Evolutionary conservation across 2,113 vertebrate genomes (phyloP).

Genomic region (Clarias gariepinus): DNA sequence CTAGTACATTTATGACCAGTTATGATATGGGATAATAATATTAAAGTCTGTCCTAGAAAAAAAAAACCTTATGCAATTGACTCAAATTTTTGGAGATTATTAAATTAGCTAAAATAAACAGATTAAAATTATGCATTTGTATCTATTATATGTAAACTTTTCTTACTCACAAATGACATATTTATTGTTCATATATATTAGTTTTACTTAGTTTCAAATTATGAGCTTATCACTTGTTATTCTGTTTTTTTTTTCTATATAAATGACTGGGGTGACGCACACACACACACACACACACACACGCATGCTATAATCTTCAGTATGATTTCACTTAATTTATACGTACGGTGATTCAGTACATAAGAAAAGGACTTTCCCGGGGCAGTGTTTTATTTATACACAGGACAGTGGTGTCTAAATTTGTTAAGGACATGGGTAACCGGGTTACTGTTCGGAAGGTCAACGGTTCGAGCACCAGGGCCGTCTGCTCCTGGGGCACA

Average conservation of each 20-base stretch:
- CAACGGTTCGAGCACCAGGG: too few relatives aligned
- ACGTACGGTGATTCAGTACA: not conserved
- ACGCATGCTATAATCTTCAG: not conserved
- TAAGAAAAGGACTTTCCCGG: not conserved
- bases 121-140: not conserved
- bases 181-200: not conserved
- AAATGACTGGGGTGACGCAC: too few relatives aligned
- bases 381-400: not conserved
- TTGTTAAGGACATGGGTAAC: too few relatives aligned
- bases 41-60: not conserved
- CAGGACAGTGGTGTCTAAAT: too few relatives aligned
- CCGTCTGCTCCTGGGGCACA: too few relatives aligned
- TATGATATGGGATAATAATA: not conserved
- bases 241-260: not conserved
- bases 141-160: conserved; percentile 8
- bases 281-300: not conserved
- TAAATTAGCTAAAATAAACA: not conserved
- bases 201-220: not conserved
- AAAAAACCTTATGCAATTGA: conserved; percentile 8
- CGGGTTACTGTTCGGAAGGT: too few relatives aligned
- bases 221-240: not conserved
- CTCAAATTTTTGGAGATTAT: not conserved
- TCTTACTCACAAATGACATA: not conserved
- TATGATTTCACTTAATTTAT: not conserved
- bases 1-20: not conserved